Evolutionary conservation across 2,797 vertebrate genomes (phyloP).

Genomic region (Acomys russatus): DNA sequence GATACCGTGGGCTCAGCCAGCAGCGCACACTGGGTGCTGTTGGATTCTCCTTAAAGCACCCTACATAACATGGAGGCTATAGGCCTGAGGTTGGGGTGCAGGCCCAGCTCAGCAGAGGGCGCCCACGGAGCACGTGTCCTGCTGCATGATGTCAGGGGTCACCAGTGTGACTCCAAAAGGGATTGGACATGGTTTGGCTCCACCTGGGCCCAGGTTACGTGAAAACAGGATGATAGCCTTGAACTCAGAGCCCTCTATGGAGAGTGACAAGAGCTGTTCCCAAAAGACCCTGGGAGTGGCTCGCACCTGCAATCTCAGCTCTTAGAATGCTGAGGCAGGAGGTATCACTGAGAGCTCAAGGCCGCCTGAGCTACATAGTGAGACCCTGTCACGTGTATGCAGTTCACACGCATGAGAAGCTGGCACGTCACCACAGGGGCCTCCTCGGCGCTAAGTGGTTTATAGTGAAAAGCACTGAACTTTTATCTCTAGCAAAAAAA

Average conservation of each 20-base stretch:
- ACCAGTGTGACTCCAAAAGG: not conserved
- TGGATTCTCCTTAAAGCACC: not conserved
- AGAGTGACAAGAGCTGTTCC: too few species aligned
- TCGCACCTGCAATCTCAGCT: not conserved
- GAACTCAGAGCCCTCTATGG: not conserved
- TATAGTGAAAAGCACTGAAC: not conserved
- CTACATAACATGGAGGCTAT: not conserved
- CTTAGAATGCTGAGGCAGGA: not conserved
- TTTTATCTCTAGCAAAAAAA: not conserved
- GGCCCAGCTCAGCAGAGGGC: not conserved
- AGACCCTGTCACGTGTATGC: not conserved
- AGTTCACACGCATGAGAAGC: not conserved
- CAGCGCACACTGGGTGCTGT: too few species aligned
- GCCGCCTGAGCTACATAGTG: not conserved
- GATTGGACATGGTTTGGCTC: rapidly evolving
- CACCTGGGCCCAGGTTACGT: not conserved
- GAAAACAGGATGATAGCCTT: too few species aligned
- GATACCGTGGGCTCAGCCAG: not conserved
- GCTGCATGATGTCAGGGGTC: not conserved
- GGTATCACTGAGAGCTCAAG: not conserved
- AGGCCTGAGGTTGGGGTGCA: not conserved
- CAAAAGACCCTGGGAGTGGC: not conserved
- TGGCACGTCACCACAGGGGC: not conserved
- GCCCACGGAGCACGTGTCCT: too few species aligned
- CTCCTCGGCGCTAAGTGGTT: not conserved